Conservation (phyloP, 2,113 vertebrate species). For the Leucosticte australis region DNA sequence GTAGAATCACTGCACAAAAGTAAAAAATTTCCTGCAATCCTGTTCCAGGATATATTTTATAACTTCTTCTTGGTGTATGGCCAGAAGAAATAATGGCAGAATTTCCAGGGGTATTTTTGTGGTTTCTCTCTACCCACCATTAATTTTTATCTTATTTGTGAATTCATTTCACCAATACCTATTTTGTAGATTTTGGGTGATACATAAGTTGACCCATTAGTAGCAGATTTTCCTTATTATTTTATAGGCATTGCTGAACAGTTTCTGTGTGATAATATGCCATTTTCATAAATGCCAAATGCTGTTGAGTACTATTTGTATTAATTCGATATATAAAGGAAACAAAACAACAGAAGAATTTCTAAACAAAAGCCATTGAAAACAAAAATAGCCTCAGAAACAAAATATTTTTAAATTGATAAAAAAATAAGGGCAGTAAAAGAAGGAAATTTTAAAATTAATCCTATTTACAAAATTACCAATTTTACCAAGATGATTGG, state of each 20-base stretch:
- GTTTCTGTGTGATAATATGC: not conserved
- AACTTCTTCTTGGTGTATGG: not conserved
- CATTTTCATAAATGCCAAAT: not conserved
- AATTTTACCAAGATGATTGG: not conserved
- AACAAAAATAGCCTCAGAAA: not conserved
- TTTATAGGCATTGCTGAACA: not conserved
- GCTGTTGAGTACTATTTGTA: not conserved
- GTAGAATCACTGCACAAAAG: not conserved
- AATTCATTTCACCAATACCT: not conserved
- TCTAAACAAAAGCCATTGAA: not conserved
- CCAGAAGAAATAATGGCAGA: not conserved
- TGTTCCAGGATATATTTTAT: not conserved
- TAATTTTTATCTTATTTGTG: not conserved
- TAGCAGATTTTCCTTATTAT: not conserved
- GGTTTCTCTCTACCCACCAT: accelerated
- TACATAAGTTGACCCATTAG: not conserved
- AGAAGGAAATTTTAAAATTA: not conserved
- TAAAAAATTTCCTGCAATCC: not conserved
- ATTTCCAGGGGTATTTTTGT: not conserved
- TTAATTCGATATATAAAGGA: not conserved
- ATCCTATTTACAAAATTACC: not conserved
- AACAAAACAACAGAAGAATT: not conserved
- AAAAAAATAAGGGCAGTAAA: not conserved
- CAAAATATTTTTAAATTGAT: not conserved
- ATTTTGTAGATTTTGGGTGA: not conserved